Evolutionary conservation across 2,797 vertebrate genomes (phyloP).

Genomic region (Aulostomus chinensis): DNA sequence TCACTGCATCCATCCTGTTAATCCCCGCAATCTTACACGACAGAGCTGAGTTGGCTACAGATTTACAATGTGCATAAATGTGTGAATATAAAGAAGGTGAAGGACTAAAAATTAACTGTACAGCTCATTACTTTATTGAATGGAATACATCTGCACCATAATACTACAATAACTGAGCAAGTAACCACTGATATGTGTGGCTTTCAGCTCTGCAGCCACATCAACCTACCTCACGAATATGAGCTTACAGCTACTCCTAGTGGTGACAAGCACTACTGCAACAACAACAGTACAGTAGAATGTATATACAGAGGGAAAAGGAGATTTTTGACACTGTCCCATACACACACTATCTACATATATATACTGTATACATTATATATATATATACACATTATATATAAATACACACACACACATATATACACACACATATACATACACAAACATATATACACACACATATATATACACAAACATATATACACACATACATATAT

Average conservation of each 20-base stretch:
- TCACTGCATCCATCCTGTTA: slow-evolving; percentile 10
- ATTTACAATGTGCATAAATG: slow-evolving; percentile 6
- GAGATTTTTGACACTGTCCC: too few relatives aligned
- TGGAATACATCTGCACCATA: not conserved
- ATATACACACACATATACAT: too few relatives aligned
- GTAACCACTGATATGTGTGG: not conserved
- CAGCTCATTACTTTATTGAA: slow-evolving; percentile 2
- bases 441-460: too few relatives aligned
- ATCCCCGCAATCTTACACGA: not conserved
- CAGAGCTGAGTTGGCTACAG: not conserved
- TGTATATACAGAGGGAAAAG: too few relatives aligned
- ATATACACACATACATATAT: too few relatives aligned
- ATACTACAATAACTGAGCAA: not conserved
- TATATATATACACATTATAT: too few relatives aligned
- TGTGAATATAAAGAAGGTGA: slow-evolving; percentile 19
- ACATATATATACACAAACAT: too few relatives aligned
- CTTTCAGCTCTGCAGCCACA: not conserved
- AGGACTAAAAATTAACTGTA: not conserved
- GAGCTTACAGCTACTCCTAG: slow-evolving; percentile 53
- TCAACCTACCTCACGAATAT: slow-evolving; percentile 14
- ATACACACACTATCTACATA: too few relatives aligned
- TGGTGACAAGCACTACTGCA: slow-evolving; percentile 17
- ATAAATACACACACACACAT: too few relatives aligned
- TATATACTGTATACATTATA: too few relatives aligned
- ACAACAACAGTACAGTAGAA: too few relatives aligned